Evolutionary conservation across 2,888 invertebrate genomes (phyloP).

Genomic region (Hecatera dysodea): DNA sequence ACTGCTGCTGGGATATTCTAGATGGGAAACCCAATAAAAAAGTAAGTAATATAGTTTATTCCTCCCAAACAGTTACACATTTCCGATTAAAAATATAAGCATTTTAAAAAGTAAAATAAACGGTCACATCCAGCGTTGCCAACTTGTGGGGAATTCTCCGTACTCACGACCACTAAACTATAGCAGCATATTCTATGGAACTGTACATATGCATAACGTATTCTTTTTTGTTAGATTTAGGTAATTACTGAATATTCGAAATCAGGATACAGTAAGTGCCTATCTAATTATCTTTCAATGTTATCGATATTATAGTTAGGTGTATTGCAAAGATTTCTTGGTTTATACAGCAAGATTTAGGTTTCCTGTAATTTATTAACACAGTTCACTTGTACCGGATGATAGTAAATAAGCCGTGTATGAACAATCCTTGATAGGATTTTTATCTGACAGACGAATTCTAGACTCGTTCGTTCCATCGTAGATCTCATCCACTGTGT

Average conservation of each 20-base stretch:
- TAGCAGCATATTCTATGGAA: no score
- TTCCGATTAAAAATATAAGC: no score
- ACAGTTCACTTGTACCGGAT: constrained; percentile 13
- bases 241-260: constrained; percentile 12
- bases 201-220: no score
- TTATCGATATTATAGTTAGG: constrained; percentile 5
- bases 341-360: constrained; percentile 16
- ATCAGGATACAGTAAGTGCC: constrained; percentile 24
- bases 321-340: constrained; percentile 14
- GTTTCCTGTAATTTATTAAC: constrained; percentile 19
- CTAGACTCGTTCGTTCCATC: neutral
- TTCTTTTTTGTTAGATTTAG: no score
- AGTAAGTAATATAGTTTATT: no score
- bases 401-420: neutral
- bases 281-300: constrained; percentile 6
- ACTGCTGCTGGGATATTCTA: neutral
- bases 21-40: neutral
- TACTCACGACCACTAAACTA: no score
- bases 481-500: neutral
- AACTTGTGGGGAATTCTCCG: no score
- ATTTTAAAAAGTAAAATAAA: no score
- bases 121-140: no score
- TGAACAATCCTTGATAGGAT: no score
- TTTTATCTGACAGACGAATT: neutral
- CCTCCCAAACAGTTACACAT: no score